Evolutionary conservation across 2,888 invertebrate species (phyloP), one percentile per base, ranked within the genome.

Genomic region (Spilarctia lutea): DNA sequence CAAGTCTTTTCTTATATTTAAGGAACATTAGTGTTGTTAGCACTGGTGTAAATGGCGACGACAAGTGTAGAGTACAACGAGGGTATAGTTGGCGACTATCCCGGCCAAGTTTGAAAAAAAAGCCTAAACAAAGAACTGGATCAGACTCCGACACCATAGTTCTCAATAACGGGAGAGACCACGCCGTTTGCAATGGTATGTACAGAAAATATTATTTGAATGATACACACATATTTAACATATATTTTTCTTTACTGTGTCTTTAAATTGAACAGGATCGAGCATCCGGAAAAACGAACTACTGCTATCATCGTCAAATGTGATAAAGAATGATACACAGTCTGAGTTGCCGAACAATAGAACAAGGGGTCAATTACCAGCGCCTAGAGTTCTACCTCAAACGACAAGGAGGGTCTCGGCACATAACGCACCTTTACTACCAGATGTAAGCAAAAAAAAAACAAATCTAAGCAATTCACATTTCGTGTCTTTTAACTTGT

Each of bases 291-390:
- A 97, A 88, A 96, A 96, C 83, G 97, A 97, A 84, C 91, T 97
- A 13, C 94, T 97, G 13, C 93, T 97, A 65, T 96, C 96, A 65
- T 96, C 97, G 10, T 96, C 97, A 13, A 96, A 96, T 88, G 96
- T 97, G 79, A 98, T 98, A 85, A 97, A 97, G 89, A 98, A 98
- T 89, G 97, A 98, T 87, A 98, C 98, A 1, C 98, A 98, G 88
- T 97, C 97, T 45, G 97, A 97, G 86, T 92, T 96, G 63, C 97
- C 97, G 13, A 97, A 97, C 91, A 97, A 97, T 75, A 83, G 95
- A 24, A 75, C 91, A 6, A 88, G 92, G 7, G 84, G 88, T 1
- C 93, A 92, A 73, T 82, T 93, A 7, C 93, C 94, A 0, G 90
- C 93, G 3, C 90, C 94, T 0, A 87, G 93, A 66, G 94, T 94